Percentiles rank a stretch among this genome's conserved stretches.
Evolutionary conservation across 2,113 vertebrate species (phyloP).

Genomic region (Corythoichthys intestinalis): DNA sequence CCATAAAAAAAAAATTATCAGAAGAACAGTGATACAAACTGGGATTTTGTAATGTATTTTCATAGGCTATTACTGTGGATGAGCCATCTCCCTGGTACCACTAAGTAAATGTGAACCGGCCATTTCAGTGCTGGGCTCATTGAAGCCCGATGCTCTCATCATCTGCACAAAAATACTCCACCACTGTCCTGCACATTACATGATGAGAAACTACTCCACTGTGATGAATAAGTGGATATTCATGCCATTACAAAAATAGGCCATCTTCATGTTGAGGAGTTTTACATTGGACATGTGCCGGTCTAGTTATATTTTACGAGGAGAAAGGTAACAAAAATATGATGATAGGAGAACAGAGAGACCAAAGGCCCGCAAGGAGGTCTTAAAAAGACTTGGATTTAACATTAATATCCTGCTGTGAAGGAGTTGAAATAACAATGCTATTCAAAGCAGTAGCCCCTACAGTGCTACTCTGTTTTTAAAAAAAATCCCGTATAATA

Average conservation of each 20-base stretch:
- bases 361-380: background rate
- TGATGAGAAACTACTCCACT: background rate
- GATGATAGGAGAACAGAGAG: background rate
- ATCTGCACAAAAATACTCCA: background rate
- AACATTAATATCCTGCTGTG: background rate
- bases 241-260: conserved; percentile 1
- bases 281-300: background rate
- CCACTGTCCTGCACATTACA: background rate
- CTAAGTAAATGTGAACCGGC: background rate
- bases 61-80: background rate
- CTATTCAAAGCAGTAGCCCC: no score
- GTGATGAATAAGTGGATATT: conserved; percentile 6
- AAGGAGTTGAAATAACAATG: background rate
- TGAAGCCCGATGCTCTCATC: conserved; percentile 1
- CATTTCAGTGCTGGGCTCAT: background rate
- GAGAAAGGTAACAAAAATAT: background rate
- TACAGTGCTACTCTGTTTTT: no score
- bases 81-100: background rate
- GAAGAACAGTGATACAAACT: background rate
- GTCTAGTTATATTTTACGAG: background rate
- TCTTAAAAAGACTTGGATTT: background rate
- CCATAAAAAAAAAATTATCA: background rate
- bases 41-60: background rate
- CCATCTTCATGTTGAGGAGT: background rate
- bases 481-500: no score